Percentiles rank a stretch among this genome's conserved stretches.
Conservation (phyloP, 2,888 invertebrate species). For the Lysandra bellargus region DNA sequence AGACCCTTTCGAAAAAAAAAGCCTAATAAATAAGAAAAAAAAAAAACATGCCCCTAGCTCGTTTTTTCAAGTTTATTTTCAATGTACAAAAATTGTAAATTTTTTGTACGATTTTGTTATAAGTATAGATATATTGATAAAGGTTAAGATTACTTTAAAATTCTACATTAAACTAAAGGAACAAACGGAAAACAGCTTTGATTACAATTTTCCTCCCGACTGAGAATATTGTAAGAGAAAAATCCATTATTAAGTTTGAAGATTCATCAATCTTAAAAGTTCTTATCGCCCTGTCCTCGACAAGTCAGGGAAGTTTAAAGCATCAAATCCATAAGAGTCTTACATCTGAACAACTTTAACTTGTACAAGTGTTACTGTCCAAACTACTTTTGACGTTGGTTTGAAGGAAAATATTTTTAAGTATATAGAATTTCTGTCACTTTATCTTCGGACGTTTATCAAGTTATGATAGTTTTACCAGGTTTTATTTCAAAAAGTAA, state of each 20-base stretch:
- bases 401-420: slow-evolving; percentile 7
- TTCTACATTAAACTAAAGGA: too few species aligned
- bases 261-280: slow-evolving; percentile 70
- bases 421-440: not conserved
- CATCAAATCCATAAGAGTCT: slow-evolving; percentile 37
- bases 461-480: not conserved
- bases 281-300: slow-evolving; percentile 59
- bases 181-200: not conserved
- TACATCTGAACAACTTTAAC: slow-evolving; percentile 29
- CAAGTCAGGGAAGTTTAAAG: slow-evolving; percentile 51
- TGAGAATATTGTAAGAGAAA: slow-evolving; percentile 42
- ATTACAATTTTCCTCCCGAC: not conserved
- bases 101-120: too few species aligned
- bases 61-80: too few species aligned
- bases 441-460: not conserved
- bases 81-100: too few species aligned
- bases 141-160: too few species aligned
- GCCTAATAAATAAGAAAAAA: too few species aligned
- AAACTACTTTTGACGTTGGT: slow-evolving; percentile 16
- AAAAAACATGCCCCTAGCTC: too few species aligned
- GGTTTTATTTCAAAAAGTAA: too few species aligned
- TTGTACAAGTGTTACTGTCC: slow-evolving; percentile 28
- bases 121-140: too few species aligned
- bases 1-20: too few species aligned
- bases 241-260: slow-evolving; percentile 51